phyloP scores from a whole-genome alignment of 2,797 vertebrate species.

The Hephaestus fuliginosus region DNA sequence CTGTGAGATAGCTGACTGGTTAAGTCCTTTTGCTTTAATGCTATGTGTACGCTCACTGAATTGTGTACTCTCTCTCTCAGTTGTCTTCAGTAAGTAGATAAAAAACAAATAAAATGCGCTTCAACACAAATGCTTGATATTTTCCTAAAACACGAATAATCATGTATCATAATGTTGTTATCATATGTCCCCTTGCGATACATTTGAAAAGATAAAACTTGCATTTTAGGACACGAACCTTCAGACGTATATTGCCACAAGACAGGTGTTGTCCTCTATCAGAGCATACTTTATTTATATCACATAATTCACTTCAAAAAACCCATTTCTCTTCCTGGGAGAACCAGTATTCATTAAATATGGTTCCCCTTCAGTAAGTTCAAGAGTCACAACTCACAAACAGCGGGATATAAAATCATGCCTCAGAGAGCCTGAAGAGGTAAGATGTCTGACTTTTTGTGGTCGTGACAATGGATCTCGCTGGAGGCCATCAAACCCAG shows the following conservation, averaged over 20 bases:
- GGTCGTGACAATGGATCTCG: constrained; percentile 63
- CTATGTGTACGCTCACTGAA: not conserved
- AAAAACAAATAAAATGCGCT: not conserved
- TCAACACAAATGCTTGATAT: not conserved
- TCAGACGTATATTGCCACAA: constrained; percentile 9
- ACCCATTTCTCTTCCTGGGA: constrained; percentile 40
- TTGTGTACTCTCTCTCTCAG: constrained; percentile 14
- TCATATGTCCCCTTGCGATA: not conserved
- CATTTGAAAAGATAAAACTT: constrained; percentile 19
- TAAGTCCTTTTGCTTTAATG: constrained; percentile 14
- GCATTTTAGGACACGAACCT: constrained; percentile 13
- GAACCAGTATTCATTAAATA: constrained; percentile 61
- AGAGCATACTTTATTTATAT: constrained; percentile 45
- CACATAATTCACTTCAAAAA: constrained; percentile 49
- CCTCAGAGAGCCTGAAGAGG: constrained; percentile 57
- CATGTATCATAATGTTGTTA: not conserved
- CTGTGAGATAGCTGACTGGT: constrained; percentile 8
- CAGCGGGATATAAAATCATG: constrained; percentile 59
- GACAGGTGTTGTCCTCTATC: constrained; percentile 44
- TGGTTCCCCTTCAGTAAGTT: constrained; percentile 58
- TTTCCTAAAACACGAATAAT: not conserved
- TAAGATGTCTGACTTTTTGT: constrained; percentile 65
- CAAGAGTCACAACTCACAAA: constrained; percentile 65
- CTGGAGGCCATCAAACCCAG: constrained; percentile 59
- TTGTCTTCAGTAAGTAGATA: constrained; percentile 4